Evolutionary conservation across 2,888 invertebrate genomes (phyloP).

Genomic region (Orthosia cruda): DNA sequence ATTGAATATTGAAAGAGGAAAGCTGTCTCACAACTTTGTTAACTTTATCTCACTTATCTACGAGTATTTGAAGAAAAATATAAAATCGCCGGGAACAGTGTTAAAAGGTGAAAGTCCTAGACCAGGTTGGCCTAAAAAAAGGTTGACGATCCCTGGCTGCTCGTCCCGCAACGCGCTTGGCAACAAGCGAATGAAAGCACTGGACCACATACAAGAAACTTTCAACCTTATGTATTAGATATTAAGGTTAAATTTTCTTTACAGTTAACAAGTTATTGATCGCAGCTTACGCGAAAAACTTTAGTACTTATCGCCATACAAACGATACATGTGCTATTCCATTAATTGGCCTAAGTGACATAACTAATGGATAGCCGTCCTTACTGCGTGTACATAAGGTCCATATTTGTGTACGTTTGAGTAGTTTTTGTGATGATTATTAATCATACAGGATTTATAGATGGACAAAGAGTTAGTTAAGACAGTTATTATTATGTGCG

Average conservation of each 20-base stretch:
- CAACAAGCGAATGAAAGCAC: slow-evolving; percentile 88
- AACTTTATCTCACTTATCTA: slow-evolving; percentile 18
- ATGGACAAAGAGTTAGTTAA: slow-evolving; percentile 60
- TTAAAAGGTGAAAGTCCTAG: slow-evolving; percentile 84
- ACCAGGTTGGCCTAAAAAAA: slow-evolving; percentile 86
- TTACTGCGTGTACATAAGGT: slow-evolving; percentile 47
- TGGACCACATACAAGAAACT: slow-evolving; percentile 53
- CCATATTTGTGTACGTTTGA: slow-evolving; percentile 24
- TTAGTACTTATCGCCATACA: slow-evolving; percentile 87
- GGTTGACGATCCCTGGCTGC: slow-evolving; percentile 85
- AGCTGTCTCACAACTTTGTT: slow-evolving; percentile 14
- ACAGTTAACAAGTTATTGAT: slow-evolving; percentile 83
- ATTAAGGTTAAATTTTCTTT: slow-evolving; percentile 63
- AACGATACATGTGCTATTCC: slow-evolving; percentile 84
- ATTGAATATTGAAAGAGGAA: slow-evolving; percentile 14
- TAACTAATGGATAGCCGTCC: slow-evolving; percentile 53
- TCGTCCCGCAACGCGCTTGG: slow-evolving; percentile 84
- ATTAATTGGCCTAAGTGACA: slow-evolving; percentile 82
- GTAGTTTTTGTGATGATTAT: slow-evolving; percentile 54
- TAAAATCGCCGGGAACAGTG: slow-evolving; percentile 49
- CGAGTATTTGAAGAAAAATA: slow-evolving; percentile 32
- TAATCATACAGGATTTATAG: slow-evolving; percentile 68
- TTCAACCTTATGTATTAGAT: slow-evolving; percentile 19
- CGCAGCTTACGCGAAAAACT: slow-evolving; percentile 89
- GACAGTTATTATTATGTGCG: slow-evolving; percentile 64